A percentile compares a stretch with the other conserved stretches of the same genome.
Conservation (phyloP, 2,797 vertebrate species). For the Sebastes paucispinis region DNA sequence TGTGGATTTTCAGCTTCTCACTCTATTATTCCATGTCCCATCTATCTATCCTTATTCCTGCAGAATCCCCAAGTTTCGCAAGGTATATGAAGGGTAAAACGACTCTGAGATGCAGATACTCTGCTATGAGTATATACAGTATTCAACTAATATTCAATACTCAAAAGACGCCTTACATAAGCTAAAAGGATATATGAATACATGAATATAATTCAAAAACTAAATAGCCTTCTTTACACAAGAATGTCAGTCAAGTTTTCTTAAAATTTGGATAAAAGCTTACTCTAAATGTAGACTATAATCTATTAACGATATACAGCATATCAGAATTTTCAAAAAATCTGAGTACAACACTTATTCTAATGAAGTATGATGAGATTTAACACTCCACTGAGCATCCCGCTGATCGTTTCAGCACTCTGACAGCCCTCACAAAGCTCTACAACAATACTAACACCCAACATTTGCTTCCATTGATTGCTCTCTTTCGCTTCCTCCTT, state of each 20-base stretch:
- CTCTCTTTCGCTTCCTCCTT: constrained; percentile 24
- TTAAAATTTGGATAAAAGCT: neutral
- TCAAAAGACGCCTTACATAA: neutral
- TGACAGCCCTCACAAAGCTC: constrained; percentile 18
- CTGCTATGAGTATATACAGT: neutral
- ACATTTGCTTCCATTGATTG: constrained; percentile 49
- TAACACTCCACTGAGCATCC: neutral
- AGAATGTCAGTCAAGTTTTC: neutral
- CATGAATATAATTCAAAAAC: neutral
- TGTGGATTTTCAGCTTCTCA: constrained; percentile 32
- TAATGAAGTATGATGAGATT: neutral
- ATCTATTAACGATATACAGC: neutral
- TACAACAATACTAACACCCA: constrained; percentile 42
- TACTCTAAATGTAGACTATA: neutral
- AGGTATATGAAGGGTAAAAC: neutral
- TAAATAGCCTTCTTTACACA: neutral
- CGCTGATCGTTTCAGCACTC: constrained; percentile 30
- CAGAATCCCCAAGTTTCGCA: constrained; percentile 15
- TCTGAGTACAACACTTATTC: neutral
- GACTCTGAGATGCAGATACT: neutral
- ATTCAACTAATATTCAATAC: neutral
- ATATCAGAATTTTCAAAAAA: neutral
- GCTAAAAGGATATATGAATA: neutral
- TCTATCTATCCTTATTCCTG: neutral
- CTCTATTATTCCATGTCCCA: constrained; percentile 28